Evolutionary conservation across 2,888 invertebrate genomes (phyloP), one percentile per base, ranked within the genome.

Genomic region (Schizotus pectinicornis): DNA sequence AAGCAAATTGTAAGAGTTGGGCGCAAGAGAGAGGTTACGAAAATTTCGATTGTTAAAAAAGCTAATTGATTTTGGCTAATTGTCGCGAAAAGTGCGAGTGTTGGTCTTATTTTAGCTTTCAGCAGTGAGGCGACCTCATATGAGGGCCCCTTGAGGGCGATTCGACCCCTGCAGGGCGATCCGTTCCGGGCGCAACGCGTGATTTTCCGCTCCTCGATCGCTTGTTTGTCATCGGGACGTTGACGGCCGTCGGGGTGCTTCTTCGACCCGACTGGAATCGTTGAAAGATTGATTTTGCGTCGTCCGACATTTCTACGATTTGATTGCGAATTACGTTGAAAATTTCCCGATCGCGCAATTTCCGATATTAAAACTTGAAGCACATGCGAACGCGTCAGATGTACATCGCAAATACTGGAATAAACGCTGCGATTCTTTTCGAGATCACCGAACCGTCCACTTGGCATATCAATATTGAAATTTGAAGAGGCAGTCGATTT

Each of bases 381-480:
- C 43, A 53, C 30, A 53, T 53, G 53, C 33, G 53, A 54, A 46
- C 33, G 47, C 47, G 71, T 73, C 73, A 73, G 73, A 72, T 73
- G 73, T 67, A 66, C 69, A 67, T 59, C 56, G 63, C 67, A 72
- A 72, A 73, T 67, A 71, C 65, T 64, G 67, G 63, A 67, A 64
- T 68, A 65, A 65, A 62, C 59, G 57, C 55, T 52, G 62, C 59
- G 64, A 69, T 69, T 73, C 73, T 72, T 74, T 72, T 72, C 61
- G 64, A 68, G 65, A 65, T 64, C 71, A 70, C 65, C 68, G 59
- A 66, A 62, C 68, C 67, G 68, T 70, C 65, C 60, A 55, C 56
- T 58, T 61, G 61, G 64, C 69, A 72, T 70, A 76, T 76, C 76
- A 77, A 77, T 77, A 77, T 77, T 77, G 76, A 75, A 72, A 72